phyloP scores from a whole-genome alignment of 2,888 invertebrate species.

The Drosophila leonis region DNA sequence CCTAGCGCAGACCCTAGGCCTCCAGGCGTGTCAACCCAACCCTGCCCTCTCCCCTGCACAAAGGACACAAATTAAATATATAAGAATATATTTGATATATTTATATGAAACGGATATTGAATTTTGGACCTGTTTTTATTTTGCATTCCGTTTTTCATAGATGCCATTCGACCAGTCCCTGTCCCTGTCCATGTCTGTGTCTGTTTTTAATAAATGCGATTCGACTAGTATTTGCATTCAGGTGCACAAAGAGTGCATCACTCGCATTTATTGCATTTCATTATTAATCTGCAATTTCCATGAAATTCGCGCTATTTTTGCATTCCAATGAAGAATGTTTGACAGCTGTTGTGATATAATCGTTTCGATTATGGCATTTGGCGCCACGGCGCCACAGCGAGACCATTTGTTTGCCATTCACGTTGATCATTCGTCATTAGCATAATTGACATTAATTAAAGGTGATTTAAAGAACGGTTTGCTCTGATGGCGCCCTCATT shows the following conservation, averaged over 20 bases:
- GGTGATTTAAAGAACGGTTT: not conserved
- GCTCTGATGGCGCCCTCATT: not conserved
- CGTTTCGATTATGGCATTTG: not conserved
- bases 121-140: not conserved
- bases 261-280: conserved; percentile 1
- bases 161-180: not conserved
- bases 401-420: not conserved
- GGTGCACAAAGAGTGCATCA: not conserved
- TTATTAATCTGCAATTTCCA: conserved; percentile 1
- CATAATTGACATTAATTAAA: not conserved
- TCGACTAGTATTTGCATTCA: not conserved
- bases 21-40: not conserved
- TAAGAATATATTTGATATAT: not conserved
- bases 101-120: not conserved
- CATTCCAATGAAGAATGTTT: not conserved
- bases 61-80: not conserved
- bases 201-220: conserved; percentile 1
- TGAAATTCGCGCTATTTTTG: not conserved
- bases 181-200: not conserved
- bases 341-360: not conserved
- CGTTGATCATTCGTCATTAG: not conserved
- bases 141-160: not conserved
- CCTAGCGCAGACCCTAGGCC: too few relatives aligned
- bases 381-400: not conserved
- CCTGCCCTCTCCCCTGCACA: too few relatives aligned